Evolutionary conservation across 2,113 vertebrate genomes (phyloP), one percentile per base, ranked within the genome.

Genomic region (Lepus timidus): DNA sequence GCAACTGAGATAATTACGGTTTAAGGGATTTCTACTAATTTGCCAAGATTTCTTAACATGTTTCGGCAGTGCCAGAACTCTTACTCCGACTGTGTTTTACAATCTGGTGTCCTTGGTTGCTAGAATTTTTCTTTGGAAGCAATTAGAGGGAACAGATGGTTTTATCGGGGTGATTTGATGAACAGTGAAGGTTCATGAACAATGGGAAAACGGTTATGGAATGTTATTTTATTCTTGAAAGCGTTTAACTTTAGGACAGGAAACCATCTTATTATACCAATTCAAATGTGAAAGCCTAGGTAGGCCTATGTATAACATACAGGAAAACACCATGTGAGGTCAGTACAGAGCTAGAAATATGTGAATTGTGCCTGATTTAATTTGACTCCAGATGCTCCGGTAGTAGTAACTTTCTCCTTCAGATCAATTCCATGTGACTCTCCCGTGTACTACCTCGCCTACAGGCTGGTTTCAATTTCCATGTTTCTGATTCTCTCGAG

Each of bases 351-450:
- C 65, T 92, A 93, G 78, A 92, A 92, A 88, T 94, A 82, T 39
- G 92, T 96, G 83, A 93, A 93, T 92, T 92, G 78, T 94, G 81
- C 36, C 52, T 90, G 73, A 70, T 94, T 95, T 94, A 90, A 93
- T 94, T 88, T 95, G 88, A 96, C 79, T 93, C 70, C 92, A 88
- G 85, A 93, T 93, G 44, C 78, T 83, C 19, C 5, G 10, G 71
- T 85, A 62, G 84, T 80, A 90, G 70, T 93, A 91, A 97, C 90
- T 97, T 96, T 97, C 85, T 94, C 88, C 82, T 95, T 92, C 58
- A 90, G 65, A 91, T 90, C 17, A 39, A 82, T 94, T 93, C 62
- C 93, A 67, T 82, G 81, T 96, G 92, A 91, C 61, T 27, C 52
- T 93, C 29, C 49, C 76, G 58, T 96, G 9, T 94, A 90, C 44